phyloP scores from a whole-genome alignment of 2,888 invertebrate species.

The Melanophora roralis region DNA sequence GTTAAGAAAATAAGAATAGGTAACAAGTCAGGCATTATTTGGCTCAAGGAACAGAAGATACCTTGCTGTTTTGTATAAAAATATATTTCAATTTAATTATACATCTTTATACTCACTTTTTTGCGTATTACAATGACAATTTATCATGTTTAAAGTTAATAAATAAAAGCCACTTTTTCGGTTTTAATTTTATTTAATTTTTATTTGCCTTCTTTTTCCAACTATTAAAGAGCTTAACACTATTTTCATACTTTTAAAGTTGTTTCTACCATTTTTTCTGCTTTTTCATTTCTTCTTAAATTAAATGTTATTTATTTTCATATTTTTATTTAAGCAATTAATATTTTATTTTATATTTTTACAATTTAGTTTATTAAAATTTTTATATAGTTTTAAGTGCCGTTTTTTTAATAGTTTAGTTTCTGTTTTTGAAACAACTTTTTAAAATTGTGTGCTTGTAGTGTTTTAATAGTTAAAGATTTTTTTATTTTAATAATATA shows the following conservation, averaged over 20 bases:
- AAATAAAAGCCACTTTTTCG: neutral
- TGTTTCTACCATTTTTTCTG: constrained; percentile 24
- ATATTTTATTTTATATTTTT: constrained; percentile 41
- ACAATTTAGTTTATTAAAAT: constrained; percentile 24
- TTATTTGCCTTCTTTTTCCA: constrained; percentile 35
- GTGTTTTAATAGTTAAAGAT: constrained; percentile 37
- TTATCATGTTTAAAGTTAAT: too few relatives aligned
- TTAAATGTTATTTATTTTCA: constrained; percentile 7
- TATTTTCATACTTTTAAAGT: constrained; percentile 46
- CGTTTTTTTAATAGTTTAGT: neutral
- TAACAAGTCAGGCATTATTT: too few relatives aligned
- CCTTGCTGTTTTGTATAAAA: too few relatives aligned
- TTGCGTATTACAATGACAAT: too few relatives aligned
- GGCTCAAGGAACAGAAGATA: too few relatives aligned
- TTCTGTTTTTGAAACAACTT: constrained; percentile 47
- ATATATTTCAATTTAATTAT: too few relatives aligned
- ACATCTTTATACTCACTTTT: too few relatives aligned
- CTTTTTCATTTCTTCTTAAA: constrained; percentile 7
- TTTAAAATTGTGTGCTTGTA: constrained; percentile 59
- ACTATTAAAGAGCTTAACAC: constrained; percentile 47
- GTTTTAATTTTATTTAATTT: constrained; percentile 15
- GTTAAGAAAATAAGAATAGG: too few relatives aligned
- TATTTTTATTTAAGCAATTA: constrained; percentile 43
- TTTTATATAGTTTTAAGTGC: constrained; percentile 43
- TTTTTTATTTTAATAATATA: constrained; percentile 17